Conservation (phyloP, 2,888 invertebrate species). For the Tetramorium bicarinatum region DNA sequence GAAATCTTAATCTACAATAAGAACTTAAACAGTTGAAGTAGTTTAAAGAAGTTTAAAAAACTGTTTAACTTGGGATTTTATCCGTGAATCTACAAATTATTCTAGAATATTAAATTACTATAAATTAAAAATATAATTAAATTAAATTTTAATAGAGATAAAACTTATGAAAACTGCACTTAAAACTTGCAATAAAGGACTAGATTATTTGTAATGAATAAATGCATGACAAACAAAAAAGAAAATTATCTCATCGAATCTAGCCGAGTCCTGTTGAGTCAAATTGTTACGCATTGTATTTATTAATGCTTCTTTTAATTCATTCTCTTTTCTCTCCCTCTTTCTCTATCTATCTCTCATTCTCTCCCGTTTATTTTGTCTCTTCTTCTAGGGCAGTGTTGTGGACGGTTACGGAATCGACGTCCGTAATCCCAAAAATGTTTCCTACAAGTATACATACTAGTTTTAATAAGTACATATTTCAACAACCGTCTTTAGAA, state of each 20-base stretch:
- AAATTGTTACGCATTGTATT: conserved; percentile 26
- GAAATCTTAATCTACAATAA: conserved; percentile 2
- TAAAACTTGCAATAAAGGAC: conserved; percentile 33
- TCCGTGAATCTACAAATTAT: conserved; percentile 8
- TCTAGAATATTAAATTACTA: background rate
- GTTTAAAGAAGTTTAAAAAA: conserved; percentile 11
- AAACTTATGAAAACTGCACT: background rate
- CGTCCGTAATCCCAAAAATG: conserved; percentile 83
- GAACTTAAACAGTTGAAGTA: background rate
- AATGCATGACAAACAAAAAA: background rate
- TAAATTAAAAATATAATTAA: background rate
- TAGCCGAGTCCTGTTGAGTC: conserved; percentile 29
- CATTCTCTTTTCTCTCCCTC: conserved; percentile 4
- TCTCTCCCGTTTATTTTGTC: conserved; percentile 45
- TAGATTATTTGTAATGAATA: background rate
- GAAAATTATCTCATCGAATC: conserved; percentile 2
- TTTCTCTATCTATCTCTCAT: conserved; percentile 5
- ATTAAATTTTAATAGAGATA: background rate
- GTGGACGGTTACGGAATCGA: conserved; percentile 85
- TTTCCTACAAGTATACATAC: conserved; percentile 84
- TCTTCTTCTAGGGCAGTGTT: conserved; percentile 84
- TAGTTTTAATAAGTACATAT: conserved; percentile 84
- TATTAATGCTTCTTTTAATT: conserved; percentile 27
- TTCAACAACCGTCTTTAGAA: conserved; percentile 84
- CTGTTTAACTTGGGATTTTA: background rate